Evolutionary conservation across 2,797 vertebrate species (phyloP).

Genomic region (Lagodon rhomboides): DNA sequence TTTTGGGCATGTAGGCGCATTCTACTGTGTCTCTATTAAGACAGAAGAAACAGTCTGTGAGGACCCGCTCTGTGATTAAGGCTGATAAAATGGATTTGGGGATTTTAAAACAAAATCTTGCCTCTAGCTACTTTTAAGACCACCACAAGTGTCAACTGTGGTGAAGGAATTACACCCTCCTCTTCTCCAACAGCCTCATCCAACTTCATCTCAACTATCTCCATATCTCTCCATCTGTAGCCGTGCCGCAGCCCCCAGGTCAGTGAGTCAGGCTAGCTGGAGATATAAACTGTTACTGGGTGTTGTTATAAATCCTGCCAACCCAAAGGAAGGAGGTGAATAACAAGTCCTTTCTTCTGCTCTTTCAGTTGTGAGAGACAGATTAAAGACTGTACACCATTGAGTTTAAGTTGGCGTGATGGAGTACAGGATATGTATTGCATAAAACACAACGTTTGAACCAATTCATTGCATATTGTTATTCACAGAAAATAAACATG

Average conservation of each 20-base stretch:
- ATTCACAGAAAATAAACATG: too few species aligned
- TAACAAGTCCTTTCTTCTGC: too few species aligned
- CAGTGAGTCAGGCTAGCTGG: conserved; percentile 18
- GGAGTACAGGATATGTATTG: too few species aligned
- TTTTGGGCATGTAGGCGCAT: not conserved
- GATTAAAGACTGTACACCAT: too few species aligned
- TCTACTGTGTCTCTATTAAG: conserved; percentile 17
- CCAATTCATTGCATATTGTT: too few species aligned
- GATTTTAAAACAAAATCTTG: conserved; percentile 14
- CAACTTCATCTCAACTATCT: not conserved
- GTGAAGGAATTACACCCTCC: not conserved
- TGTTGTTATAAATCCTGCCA: conserved; percentile 23
- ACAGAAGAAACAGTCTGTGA: conserved; percentile 3
- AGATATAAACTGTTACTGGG: conserved; percentile 19
- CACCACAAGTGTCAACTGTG: conserved; percentile 1
- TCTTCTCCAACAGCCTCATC: not conserved
- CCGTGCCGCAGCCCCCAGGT: conserved; percentile 11
- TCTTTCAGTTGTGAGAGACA: too few species aligned
- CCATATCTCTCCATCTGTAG: conserved; percentile 4
- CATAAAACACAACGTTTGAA: too few species aligned
- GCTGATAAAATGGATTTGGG: conserved; percentile 14
- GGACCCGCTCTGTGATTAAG: conserved; percentile 5
- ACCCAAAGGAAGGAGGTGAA: too few species aligned
- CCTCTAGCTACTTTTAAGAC: not conserved
- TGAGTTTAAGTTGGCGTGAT: too few species aligned